Evolutionary conservation across 2,888 invertebrate species (phyloP), one percentile per base, ranked within the genome.

Genomic region (Ophion costatus): DNA sequence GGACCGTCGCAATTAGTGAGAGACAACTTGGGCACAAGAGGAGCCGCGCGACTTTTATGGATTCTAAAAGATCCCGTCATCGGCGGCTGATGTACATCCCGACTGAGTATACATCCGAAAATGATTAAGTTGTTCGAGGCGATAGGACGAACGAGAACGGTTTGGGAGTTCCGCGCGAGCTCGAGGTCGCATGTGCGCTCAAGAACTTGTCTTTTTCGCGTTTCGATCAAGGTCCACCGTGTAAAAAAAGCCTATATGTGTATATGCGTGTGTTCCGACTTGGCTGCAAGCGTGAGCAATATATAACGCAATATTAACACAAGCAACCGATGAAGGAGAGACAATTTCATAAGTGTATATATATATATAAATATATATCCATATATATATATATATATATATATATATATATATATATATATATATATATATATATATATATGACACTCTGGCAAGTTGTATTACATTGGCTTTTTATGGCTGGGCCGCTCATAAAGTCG

Each of bases 401-500:
- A 22, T 51, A 57, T 80, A 66, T 57, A 51, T 78, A 56, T 66
- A 33, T 74, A 56, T 71, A 20, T 51, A 45, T 80, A 66, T 57
- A 51, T 78, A 2, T 61, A 33, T 51, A 24, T 82, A 56, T 66
- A 33, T 74, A 56, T 71, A n/a, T 51, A 45, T 80, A 66, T 57
- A 59, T 78, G 14, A 75, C 81, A 81, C 73, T 75, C 59, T 66
- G 80, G 82, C 85, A 86, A 87, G 87, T 87, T 88, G 87, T 87
- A 87, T 87, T 88, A 88, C 87, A 88, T 87, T 84, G 86, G 71
- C 80, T 86, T 86, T 88, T 87, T 88, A 88, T 87, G 86, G 86
- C 83, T 87, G 88, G 88, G 85, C 87, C 88, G 89, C 90, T 90
- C 90, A 90, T 91, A 91, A 91, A 91, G 82, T 87, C 88, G 89